These are phyloP conservation scores for Hirtodrosophila cameraria DNA, from an alignment of 2,888 invertebrate species.

Conservation along the genomic window DNA sequence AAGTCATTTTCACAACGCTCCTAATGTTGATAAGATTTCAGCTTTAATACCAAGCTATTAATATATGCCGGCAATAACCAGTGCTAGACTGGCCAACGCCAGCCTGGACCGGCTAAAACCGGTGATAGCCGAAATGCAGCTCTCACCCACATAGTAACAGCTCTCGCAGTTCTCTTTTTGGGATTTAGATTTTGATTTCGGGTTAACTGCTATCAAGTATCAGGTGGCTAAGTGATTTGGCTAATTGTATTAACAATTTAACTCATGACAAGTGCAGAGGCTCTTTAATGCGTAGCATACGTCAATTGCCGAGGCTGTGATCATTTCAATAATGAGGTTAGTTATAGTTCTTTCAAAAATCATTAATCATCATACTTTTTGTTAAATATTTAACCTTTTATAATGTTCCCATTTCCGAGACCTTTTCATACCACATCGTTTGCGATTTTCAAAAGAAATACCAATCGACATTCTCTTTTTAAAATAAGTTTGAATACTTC, in stretches of 20 bases:
- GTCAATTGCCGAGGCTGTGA: no score
- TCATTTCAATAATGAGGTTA: no score
- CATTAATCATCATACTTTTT: no score
- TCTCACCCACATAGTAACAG: conserved; percentile 1
- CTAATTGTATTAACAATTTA: conserved; percentile 24
- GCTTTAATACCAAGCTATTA: conserved; percentile 27
- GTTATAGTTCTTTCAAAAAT: no score
- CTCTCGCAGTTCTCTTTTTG: conserved; percentile 15
- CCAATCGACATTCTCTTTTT: no score
- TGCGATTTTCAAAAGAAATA: no score
- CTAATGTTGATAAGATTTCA: conserved; percentile 55
- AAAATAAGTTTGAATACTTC: no score
- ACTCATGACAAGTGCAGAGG: background rate
- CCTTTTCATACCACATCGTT: no score
- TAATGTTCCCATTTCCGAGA: no score
- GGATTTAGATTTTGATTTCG: no score
- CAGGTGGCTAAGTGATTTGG: background rate
- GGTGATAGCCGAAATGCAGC: conserved; percentile 38
- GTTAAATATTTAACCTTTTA: no score
- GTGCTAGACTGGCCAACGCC: conserved; percentile 63
- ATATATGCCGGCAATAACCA: conserved; percentile 17
- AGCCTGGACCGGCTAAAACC: conserved; percentile 58
- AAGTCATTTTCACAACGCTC: conserved; percentile 47
- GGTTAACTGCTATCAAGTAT: conserved; percentile 4
- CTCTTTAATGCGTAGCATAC: background rate